phyloP scores from a whole-genome alignment of 1,140 invertebrate genomes.

The Phymastichus coffea region DNA sequence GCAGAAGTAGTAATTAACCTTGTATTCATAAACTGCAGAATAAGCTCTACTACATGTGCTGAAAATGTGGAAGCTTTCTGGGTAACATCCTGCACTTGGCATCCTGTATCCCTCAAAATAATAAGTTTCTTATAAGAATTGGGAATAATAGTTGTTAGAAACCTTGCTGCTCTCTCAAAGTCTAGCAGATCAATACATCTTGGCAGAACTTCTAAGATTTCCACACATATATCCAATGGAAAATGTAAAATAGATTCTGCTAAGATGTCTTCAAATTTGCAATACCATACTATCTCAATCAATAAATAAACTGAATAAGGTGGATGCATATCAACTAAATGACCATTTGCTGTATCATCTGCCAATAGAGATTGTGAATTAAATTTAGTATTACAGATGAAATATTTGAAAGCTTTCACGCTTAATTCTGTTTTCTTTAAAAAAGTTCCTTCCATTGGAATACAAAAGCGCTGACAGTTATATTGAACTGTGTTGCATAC shows the following conservation, averaged over 20 bases:
- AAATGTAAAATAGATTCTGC: constrained; percentile 40
- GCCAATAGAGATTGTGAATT: constrained; percentile 36
- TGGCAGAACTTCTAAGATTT: constrained; percentile 38
- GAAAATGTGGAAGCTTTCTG: constrained; percentile 31
- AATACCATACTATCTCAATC: constrained; percentile 43
- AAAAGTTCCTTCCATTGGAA: constrained; percentile 21
- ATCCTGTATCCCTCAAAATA: constrained; percentile 26
- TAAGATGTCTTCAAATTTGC: constrained; percentile 45
- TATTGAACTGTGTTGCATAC: constrained; percentile 33
- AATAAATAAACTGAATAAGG: constrained; percentile 47
- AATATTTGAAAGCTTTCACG: constrained; percentile 37
- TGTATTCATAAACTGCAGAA: constrained; percentile 30
- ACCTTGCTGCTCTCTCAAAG: constrained; percentile 32
- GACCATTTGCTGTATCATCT: constrained; percentile 39
- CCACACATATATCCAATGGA: constrained; percentile 45
- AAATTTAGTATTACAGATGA: constrained; percentile 50
- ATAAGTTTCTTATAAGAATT: constrained; percentile 39
- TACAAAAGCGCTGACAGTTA: constrained; percentile 27
- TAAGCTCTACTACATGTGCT: constrained; percentile 36
- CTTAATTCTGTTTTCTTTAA: constrained; percentile 26
- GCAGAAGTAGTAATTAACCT: constrained; percentile 19
- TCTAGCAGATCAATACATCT: constrained; percentile 39
- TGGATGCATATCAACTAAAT: constrained; percentile 47
- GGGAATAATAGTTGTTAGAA: constrained; percentile 30
- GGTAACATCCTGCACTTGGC: constrained; percentile 30